A percentile compares a stretch with the other conserved stretches of the same genome.
phyloP scores from a whole-genome alignment of 2,888 invertebrate genomes.

The Dorcus parallelipipedus region DNA sequence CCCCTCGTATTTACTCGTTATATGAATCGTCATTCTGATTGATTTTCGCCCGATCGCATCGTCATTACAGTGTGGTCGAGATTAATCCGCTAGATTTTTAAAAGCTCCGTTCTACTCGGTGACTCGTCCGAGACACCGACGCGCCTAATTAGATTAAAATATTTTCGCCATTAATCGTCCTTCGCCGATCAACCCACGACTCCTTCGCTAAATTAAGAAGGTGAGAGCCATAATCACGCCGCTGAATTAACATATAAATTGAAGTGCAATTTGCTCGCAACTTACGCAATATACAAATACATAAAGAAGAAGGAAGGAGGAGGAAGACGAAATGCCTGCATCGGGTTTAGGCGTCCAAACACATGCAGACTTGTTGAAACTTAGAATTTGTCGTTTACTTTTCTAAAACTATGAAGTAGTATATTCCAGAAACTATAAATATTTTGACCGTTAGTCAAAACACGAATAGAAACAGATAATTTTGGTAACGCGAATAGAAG shows the following conservation, averaged over 20 bases:
- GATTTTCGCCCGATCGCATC: neutral
- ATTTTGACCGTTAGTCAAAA: too few relatives aligned
- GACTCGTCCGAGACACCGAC: conserved; percentile 2
- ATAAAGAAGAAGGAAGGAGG: too few relatives aligned
- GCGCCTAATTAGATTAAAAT: conserved; percentile 26
- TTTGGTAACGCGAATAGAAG: too few relatives aligned
- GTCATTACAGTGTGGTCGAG: neutral
- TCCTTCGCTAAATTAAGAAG: conserved; percentile 3
- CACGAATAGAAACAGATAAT: too few relatives aligned
- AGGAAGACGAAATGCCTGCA: too few relatives aligned
- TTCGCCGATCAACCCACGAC: conserved; percentile 2
- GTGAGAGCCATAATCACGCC: conserved; percentile 13
- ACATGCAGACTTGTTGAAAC: too few relatives aligned
- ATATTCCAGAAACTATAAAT: too few relatives aligned
- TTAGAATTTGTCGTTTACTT: too few relatives aligned
- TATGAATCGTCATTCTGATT: too few relatives aligned
- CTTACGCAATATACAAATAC: neutral
- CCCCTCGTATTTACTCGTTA: too few relatives aligned
- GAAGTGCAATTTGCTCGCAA: conserved; percentile 8
- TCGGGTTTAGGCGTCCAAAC: too few relatives aligned
- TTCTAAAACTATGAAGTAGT: too few relatives aligned
- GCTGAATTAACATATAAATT: conserved; percentile 18
- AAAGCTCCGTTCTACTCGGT: neutral
- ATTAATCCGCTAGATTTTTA: neutral
- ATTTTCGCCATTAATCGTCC: conserved; percentile 26